Percentiles rank a stretch among this genome's conserved stretches.
Evolutionary conservation across 2,888 invertebrate genomes (phyloP).

Genomic region (Encarsia formosa): DNA sequence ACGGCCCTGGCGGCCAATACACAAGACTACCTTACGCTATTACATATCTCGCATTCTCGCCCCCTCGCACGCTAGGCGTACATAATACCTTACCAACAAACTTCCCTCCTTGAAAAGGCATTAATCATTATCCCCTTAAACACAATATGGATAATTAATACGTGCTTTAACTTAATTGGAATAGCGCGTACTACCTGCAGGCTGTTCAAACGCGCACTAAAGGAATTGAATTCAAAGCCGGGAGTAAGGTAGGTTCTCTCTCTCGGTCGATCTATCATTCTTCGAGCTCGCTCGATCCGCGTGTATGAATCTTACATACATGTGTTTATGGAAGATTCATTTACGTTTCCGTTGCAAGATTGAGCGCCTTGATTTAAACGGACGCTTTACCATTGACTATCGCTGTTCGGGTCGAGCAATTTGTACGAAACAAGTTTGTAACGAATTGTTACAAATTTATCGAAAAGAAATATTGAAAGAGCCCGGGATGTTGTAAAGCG

Average conservation of each 20-base stretch:
- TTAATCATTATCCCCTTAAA: slow-evolving; percentile 41
- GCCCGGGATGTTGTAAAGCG: no score
- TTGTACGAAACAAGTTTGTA: no score
- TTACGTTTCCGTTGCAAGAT: slow-evolving; percentile 1
- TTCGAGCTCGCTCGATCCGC: no score
- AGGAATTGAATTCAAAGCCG: no score
- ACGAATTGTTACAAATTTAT: no score
- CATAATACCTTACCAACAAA: slow-evolving; percentile 26
- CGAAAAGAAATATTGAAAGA: no score
- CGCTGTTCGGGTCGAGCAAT: no score
- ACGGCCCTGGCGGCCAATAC: slow-evolving; percentile 40
- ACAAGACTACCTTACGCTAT: neutral
- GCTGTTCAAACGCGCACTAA: no score
- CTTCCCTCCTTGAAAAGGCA: slow-evolving; percentile 58
- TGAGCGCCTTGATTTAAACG: slow-evolving; percentile 16
- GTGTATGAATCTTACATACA: no score
- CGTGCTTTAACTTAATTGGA: slow-evolving; percentile 42
- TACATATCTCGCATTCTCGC: slow-evolving; percentile 30
- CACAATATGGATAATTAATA: slow-evolving; percentile 44
- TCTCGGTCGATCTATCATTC: slow-evolving; percentile 40
- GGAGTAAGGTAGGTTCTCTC: slow-evolving; percentile 28
- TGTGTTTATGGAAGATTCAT: slow-evolving; percentile 21
- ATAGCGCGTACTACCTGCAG: slow-evolving; percentile 21
- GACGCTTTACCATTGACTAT: neutral
- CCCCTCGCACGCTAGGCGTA: slow-evolving; percentile 2